Base-by-base conservation (phyloP, 2,888 invertebrate genomes). In the Scrobipalpa atriplicella region DNA sequence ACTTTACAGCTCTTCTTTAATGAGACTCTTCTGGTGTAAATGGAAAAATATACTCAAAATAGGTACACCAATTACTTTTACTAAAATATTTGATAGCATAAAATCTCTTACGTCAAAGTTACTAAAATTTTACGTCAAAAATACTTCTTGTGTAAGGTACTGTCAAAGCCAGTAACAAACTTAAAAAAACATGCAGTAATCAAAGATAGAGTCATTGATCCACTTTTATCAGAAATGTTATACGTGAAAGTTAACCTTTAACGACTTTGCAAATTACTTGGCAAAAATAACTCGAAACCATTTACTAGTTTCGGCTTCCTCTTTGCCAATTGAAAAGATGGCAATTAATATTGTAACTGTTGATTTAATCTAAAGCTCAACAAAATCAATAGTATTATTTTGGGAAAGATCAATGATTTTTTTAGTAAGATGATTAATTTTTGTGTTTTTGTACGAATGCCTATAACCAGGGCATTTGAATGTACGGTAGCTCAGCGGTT, bases 271-370 rank as follows among this genome's bases (percentile, higher is more conserved):
- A 16, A 47, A 47, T 47, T 16, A 16, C 47, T 47, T 47, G n/a
- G 47, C 47, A 3, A 47, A 47, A 47, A 47, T 47, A 47, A n/a
- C 47, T n/a, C 47, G 47, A 47, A n/a, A 21, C 54, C 29, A 56
- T 56, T 56, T 56, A 56, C 54, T 21, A 56, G 54, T 56, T 56
- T 56, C 54, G 54, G 54, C 54, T 56, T 56, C 54, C 54, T 56
- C 19, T 21, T 47, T 47, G 47, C 47, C 47, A n/a, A 47, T 47
- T 47, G 16, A n/a, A 16, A n/a, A 47, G 47, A 47, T n/a, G 16
- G 6, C 47, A n/a, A 47, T 47, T 47, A 47, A 47, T 47, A n/a
- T 47, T n/a, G 16, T 47, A 47, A 47, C 47, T 47, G 47, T 47
- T 47, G n/a, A n/a, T 47, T 47, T 3, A 47, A 47, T 47, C 16